Base-by-base conservation (phyloP, 2,113 vertebrate genomes). In the Rattus norvegicus region DNA sequence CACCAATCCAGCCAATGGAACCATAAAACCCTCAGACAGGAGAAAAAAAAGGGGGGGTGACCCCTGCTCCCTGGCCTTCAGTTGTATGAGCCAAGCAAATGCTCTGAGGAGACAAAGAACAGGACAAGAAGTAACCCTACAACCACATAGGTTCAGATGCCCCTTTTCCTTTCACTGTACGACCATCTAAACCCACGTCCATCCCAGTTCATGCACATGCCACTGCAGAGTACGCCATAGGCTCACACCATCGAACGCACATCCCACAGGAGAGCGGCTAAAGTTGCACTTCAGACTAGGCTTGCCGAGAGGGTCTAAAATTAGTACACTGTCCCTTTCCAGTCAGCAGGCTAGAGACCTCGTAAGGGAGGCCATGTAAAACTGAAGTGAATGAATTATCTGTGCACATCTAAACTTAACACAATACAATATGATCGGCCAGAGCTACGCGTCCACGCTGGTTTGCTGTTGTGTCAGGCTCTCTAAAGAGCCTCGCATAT, bases 361-460 rank as follows among this genome's bases (percentile, higher is more conserved):
- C 43, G 3, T 54, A 56, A 69, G 49, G 75, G 54, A 88, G 81
- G 7, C 2, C 43, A 76, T 7, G 12, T 54, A 88, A 92, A 95
- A 93, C 49, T 14, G 19, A 70, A 93, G 49, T 28, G 79, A 75
- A 65, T 94, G 88, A 73, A 73, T 83, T 95, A 94, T 94, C 89
- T 65, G 30, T 43, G 73, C 72, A 91, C 67, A 91, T 89, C 72
- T 95, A 75, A 91, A 86, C 93, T 72, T 95, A 88, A 96, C 43
- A 67, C 36, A 80, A 61, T 85, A 92, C 92, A 92, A 70, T 69
- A 69, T 77, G 72, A 96, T 87, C 59, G 33, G n/a, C 39, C n/a
- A 81, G 85, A 95, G 47, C 36, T 69, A 39, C 77, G 43, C n/a
- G 61, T 89, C 91, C 84, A 5, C n/a, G 91, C 30, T 33, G 49